phyloP scores from a whole-genome alignment of 2,888 invertebrate genomes.

The Ariolimax columbianus region DNA sequence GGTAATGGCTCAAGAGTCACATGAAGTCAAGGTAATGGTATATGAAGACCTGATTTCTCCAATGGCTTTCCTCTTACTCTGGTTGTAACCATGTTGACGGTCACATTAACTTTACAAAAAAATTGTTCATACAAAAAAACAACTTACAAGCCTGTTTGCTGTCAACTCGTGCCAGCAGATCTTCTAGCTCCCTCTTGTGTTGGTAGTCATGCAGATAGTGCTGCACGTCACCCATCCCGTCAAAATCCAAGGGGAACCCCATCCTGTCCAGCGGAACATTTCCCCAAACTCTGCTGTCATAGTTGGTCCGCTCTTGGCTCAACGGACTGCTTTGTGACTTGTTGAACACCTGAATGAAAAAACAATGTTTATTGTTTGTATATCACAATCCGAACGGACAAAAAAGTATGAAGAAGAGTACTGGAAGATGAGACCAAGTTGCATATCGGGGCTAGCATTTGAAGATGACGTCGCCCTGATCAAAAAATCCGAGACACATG shows the following conservation, averaged over 20 bases:
- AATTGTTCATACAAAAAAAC: background rate
- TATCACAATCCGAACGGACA: too few species aligned
- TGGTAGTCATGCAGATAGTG: constrained; percentile 56
- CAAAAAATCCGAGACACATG: too few species aligned
- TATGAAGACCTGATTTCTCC: too few species aligned
- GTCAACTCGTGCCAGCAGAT: constrained; percentile 71
- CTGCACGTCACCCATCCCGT: constrained; percentile 49
- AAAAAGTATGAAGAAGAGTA: too few species aligned
- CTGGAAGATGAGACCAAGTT: too few species aligned
- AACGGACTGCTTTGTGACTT: constrained; percentile 35
- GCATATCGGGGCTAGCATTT: too few species aligned
- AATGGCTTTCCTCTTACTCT: too few species aligned
- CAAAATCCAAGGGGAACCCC: constrained; percentile 52
- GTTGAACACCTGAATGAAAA: constrained; percentile 37
- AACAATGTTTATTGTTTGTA: background rate
- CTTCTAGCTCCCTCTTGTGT: constrained; percentile 68
- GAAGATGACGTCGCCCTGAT: too few species aligned
- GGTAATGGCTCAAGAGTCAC: too few species aligned
- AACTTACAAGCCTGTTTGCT: constrained; percentile 73
- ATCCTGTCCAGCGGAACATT: constrained; percentile 40
- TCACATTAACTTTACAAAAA: background rate
- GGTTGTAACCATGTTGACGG: too few species aligned
- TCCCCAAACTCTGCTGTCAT: background rate
- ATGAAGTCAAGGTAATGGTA: too few species aligned
- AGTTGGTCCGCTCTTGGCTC: background rate